Percentiles rank a stretch among this genome's conserved stretches.
Evolutionary conservation across 2,888 invertebrate species (phyloP).

Genomic region (Incurvaria masculella): DNA sequence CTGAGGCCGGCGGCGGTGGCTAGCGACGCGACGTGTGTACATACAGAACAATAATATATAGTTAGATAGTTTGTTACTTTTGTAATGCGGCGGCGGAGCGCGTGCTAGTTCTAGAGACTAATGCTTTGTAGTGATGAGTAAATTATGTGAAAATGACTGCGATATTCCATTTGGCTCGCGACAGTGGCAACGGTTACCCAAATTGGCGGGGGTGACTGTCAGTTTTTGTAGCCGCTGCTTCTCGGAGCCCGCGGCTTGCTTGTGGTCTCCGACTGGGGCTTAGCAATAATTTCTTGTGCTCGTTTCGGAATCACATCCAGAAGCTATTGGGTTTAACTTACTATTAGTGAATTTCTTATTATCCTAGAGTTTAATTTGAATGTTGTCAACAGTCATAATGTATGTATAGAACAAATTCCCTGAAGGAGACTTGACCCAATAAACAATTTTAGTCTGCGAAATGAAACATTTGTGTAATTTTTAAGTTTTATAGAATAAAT

Average conservation of each 20-base stretch:
- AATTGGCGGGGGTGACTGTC: too few species aligned
- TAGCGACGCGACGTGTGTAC: slow-evolving; percentile 30
- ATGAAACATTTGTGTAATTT: neutral
- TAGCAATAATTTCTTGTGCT: neutral
- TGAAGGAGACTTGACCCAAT: neutral
- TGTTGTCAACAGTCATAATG: neutral
- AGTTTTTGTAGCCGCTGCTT: neutral
- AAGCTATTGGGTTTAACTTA: neutral
- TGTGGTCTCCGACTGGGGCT: neutral
- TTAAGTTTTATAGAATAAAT: neutral
- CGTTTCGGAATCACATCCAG: neutral
- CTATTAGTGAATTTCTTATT: neutral
- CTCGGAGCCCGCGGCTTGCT: too few species aligned
- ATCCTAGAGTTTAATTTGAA: neutral
- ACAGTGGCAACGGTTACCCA: too few species aligned
- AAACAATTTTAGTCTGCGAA: neutral
- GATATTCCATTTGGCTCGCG: too few species aligned
- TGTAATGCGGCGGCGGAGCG: slow-evolving; percentile 30
- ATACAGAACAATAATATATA: slow-evolving; percentile 48
- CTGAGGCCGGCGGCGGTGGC: slow-evolving; percentile 30
- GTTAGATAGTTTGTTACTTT: slow-evolving; percentile 48
- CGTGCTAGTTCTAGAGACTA: neutral
- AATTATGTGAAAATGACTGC: too few species aligned
- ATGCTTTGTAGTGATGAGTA: too few species aligned
- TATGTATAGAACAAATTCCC: neutral